Evolutionary conservation across 2,113 vertebrate species (phyloP).

Genomic region (Rallus limicola): DNA sequence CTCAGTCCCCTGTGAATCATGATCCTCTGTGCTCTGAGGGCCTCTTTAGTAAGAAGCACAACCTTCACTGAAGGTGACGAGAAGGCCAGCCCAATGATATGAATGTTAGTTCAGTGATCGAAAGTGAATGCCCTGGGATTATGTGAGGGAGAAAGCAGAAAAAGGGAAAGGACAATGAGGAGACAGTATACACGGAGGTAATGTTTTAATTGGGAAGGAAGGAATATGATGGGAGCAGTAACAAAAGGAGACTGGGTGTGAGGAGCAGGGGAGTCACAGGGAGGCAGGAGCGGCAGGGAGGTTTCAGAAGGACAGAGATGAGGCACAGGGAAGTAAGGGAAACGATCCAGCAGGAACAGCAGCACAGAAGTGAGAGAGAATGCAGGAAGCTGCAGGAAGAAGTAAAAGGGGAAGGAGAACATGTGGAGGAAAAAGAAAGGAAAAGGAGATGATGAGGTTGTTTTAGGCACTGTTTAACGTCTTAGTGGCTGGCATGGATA

Average conservation of each 20-base stretch:
- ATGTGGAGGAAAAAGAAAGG: neutral
- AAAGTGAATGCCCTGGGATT: neutral
- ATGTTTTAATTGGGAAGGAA: neutral
- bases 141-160: neutral
- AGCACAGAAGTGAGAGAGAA: neutral
- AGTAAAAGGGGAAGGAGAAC: neutral
- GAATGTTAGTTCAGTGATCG: neutral
- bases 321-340: neutral
- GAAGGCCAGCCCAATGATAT: neutral
- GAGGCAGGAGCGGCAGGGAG: neutral
- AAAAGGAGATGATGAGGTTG: neutral
- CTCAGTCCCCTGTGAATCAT: neutral
- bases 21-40: neutral
- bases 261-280: neutral
- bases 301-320: neutral
- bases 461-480: too few species aligned
- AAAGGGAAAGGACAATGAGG: neutral
- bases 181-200: neutral
- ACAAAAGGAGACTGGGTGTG: fast-evolving
- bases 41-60: neutral
- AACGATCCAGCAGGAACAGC: fast-evolving
- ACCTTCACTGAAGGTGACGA: neutral
- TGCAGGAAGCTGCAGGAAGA: neutral
- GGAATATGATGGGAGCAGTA: neutral
- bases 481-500: too few species aligned